Percentiles rank a stretch among this genome's conserved stretches.
Conservation (phyloP, 2,797 vertebrate species). For the Poecilia gillii region DNA sequence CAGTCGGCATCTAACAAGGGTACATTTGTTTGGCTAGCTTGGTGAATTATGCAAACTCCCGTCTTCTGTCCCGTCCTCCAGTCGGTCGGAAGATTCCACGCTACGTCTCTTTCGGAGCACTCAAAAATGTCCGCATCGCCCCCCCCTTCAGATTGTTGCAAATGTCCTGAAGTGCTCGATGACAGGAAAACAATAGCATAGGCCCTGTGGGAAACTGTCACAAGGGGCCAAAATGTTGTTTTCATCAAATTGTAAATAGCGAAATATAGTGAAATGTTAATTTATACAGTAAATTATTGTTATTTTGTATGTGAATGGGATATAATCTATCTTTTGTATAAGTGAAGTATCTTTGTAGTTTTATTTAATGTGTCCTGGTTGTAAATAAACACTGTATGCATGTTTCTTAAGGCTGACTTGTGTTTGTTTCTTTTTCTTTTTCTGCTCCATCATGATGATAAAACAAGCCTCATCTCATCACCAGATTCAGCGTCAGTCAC, state of each 20-base stretch:
- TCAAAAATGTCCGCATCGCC: conserved; percentile 25
- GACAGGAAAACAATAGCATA: conserved; percentile 48
- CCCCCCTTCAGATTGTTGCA: conserved; percentile 35
- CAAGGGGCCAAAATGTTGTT: conserved; percentile 57
- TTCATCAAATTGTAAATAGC: conserved; percentile 83
- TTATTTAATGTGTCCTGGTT: conserved; percentile 86
- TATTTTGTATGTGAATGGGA: conserved; percentile 87
- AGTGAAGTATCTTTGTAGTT: conserved; percentile 86
- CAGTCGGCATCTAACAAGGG: conserved; percentile 69
- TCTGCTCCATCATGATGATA: not conserved
- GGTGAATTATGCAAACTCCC: conserved; percentile 72
- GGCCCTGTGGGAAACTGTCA: conserved; percentile 44
- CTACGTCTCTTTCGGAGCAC: conserved; percentile 25
- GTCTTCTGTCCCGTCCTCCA: conserved; percentile 53
- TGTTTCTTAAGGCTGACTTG: conserved; percentile 78
- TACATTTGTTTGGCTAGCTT: conserved; percentile 70
- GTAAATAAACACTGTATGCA: conserved; percentile 87
- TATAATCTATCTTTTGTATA: conserved; percentile 87
- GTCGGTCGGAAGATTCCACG: conserved; percentile 48
- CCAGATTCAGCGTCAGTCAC: conserved; percentile 7
- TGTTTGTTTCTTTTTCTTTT: conserved; percentile 36
- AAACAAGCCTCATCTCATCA: conserved; percentile 21
- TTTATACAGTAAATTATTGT: conserved; percentile 91
- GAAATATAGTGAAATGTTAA: conserved; percentile 82
- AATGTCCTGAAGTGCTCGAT: conserved; percentile 49